Conservation (phyloP, 2,888 invertebrate species). For the Aelia acuminata region DNA sequence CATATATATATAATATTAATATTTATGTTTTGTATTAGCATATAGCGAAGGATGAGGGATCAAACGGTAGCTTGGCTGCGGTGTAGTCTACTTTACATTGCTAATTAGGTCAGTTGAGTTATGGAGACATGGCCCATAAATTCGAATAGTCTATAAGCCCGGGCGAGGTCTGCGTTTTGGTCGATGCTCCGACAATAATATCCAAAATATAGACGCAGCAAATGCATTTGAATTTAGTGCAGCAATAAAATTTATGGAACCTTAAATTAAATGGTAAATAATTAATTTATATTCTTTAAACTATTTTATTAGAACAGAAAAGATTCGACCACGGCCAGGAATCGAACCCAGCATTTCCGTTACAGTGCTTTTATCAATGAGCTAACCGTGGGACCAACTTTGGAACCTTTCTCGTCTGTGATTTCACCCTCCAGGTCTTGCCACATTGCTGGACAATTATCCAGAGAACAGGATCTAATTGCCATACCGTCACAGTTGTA, state of each 20-base stretch:
- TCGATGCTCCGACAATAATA: background rate
- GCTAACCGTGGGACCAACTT: no score
- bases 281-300: no score
- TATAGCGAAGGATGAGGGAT: background rate
- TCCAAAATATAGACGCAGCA: background rate
- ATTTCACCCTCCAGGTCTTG: no score
- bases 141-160: background rate
- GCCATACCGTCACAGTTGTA: no score
- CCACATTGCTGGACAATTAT: no score
- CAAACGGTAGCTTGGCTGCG: background rate
- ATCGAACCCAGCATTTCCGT: no score
- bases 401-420: no score
- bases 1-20: background rate
- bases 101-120: background rate
- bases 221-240: background rate
- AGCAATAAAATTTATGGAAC: background rate
- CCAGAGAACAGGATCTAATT: no score
- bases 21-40: background rate
- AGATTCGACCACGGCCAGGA: no score
- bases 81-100: slow-evolving; percentile 16
- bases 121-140: background rate
- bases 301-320: no score
- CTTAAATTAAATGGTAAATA: no score
- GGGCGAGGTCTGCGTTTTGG: background rate
- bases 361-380: no score